A percentile compares a stretch with the other conserved stretches of the same genome.
Conservation (phyloP, 1,140 invertebrate genomes). For the Gryon sp. region DNA sequence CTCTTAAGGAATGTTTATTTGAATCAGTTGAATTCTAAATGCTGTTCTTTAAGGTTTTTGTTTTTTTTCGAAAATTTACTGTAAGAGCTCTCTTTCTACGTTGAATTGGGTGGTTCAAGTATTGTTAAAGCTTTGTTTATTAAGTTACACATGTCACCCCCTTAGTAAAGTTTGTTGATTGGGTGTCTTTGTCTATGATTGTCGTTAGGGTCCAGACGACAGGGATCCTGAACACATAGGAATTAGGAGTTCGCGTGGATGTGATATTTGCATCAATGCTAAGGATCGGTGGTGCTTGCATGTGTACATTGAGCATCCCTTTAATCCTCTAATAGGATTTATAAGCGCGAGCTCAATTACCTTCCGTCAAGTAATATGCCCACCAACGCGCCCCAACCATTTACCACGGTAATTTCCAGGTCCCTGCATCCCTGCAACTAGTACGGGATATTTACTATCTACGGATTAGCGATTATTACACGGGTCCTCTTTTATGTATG, state of each 20-base stretch:
- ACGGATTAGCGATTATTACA: slow-evolving; percentile 67
- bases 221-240: slow-evolving; percentile 59
- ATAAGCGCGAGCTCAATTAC: slow-evolving; percentile 78
- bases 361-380: slow-evolving; percentile 74
- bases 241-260: slow-evolving; percentile 62
- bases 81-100: too few relatives aligned
- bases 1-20: too few relatives aligned
- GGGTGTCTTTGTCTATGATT: slow-evolving; percentile 45
- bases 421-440: slow-evolving; percentile 63
- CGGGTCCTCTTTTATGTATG: slow-evolving; percentile 40
- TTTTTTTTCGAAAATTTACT: too few relatives aligned
- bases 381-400: slow-evolving; percentile 66
- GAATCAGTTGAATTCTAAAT: too few relatives aligned
- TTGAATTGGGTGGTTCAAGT: too few relatives aligned
- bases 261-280: slow-evolving; percentile 62
- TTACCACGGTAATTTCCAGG: slow-evolving; percentile 74
- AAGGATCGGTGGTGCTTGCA: slow-evolving; percentile 54
- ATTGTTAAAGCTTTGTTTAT: slow-evolving; percentile 24
- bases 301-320: slow-evolving; percentile 66
- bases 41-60: too few relatives aligned
- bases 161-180: slow-evolving; percentile 8
- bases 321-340: slow-evolving; percentile 80
- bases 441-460: slow-evolving; percentile 66
- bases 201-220: slow-evolving; percentile 47
- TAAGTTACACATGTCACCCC: slow-evolving; percentile 32